These are phyloP conservation scores for Tetragnatha montana DNA, from an alignment of 2,888 invertebrate species.

Conservation along the genomic window DNA sequence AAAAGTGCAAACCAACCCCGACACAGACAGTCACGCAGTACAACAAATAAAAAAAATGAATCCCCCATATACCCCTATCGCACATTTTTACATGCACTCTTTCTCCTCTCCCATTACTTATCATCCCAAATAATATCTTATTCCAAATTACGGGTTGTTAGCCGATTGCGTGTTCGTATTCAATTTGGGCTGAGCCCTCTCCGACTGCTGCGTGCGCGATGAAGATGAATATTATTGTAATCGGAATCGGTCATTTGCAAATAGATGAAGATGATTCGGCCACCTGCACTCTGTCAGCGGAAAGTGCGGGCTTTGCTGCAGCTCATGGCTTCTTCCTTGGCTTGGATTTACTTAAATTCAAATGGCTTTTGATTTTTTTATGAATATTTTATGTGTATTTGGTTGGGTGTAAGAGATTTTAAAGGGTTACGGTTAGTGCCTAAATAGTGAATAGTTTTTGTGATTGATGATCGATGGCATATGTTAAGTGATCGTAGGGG, in stretches of 20 bases:
- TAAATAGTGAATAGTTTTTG: too few species aligned
- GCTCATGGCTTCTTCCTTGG: too few species aligned
- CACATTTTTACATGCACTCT: background rate
- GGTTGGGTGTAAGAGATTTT: too few species aligned
- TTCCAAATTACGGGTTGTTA: constrained; percentile 39
- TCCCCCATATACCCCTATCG: background rate
- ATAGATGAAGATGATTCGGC: constrained; percentile 46
- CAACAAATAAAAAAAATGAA: background rate
- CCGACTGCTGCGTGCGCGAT: constrained; percentile 28
- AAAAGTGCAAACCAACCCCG: too few species aligned
- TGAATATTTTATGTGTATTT: too few species aligned
- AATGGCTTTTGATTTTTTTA: too few species aligned
- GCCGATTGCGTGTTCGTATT: constrained; percentile 43
- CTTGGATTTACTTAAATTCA: too few species aligned
- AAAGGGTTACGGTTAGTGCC: too few species aligned
- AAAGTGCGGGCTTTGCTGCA: too few species aligned
- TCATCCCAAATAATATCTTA: background rate
- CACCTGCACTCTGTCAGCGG: constrained; percentile 8
- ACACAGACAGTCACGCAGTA: background rate
- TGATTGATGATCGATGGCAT: too few species aligned
- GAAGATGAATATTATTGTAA: constrained; percentile 57
- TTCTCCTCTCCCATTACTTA: constrained; percentile 15
- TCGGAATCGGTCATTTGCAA: constrained; percentile 24
- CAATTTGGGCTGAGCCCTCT: constrained; percentile 26
- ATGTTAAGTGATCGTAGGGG: too few species aligned